Conservation (phyloP, 1,140 invertebrate genomes). For the Aphaenogaster floridana region DNA sequence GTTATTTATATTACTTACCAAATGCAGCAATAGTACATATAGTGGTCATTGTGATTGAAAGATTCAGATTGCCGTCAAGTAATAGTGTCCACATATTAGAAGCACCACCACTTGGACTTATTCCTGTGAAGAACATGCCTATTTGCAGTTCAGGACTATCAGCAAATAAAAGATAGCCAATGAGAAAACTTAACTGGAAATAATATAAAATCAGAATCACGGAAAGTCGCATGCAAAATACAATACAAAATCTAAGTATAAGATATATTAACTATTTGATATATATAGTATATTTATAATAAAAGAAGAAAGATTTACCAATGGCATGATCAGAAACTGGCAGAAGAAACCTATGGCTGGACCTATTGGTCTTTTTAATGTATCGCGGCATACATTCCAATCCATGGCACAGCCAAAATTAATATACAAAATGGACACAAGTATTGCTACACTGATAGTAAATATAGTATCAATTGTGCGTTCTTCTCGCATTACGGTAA, state of each 20-base stretch:
- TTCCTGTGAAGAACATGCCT: slow-evolving; percentile 97
- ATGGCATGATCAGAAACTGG: slow-evolving; percentile 96
- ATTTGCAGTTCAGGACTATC: slow-evolving; percentile 91
- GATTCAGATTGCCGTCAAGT: slow-evolving; percentile 94
- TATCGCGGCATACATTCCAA: slow-evolving; percentile 90
- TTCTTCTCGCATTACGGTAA: slow-evolving; percentile 89
- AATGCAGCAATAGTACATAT: slow-evolving; percentile 95
- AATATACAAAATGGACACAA: slow-evolving; percentile 95
- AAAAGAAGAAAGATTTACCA: slow-evolving; percentile 88
- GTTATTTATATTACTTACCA: slow-evolving; percentile 86
- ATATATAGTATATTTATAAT: slow-evolving; percentile 8
- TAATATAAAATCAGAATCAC: slow-evolving; percentile 23
- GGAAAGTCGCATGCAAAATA: neutral
- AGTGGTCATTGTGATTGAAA: slow-evolving; percentile 97
- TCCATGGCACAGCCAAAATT: slow-evolving; percentile 98
- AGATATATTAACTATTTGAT: neutral
- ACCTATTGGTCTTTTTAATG: slow-evolving; percentile 92
- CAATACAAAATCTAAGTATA: neutral
- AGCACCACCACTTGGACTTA: slow-evolving; percentile 96
- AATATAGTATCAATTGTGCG: slow-evolving; percentile 92
- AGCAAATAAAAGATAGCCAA: slow-evolving; percentile 92
- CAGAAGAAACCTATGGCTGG: slow-evolving; percentile 93
- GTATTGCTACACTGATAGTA: slow-evolving; percentile 91
- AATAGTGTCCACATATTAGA: slow-evolving; percentile 98
- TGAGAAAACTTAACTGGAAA: slow-evolving; percentile 91